Evolutionary conservation across 2,797 vertebrate species (phyloP), one percentile per base, ranked within the genome.

Genomic region (Benthosema pterotum): DNA sequence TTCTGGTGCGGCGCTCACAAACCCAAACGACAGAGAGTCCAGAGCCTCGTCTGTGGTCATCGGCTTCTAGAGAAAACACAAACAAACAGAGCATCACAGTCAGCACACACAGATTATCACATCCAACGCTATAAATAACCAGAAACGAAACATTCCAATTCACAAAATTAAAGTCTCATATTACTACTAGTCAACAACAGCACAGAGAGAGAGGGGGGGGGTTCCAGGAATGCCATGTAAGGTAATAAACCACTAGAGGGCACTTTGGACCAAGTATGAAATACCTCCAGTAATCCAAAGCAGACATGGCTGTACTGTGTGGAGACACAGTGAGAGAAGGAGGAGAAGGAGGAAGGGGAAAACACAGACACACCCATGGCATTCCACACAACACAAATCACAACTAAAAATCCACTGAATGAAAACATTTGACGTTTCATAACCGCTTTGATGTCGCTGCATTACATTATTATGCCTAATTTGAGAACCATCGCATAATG

Each of bases 361-460:
- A 88, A 65, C 58, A 86, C 82, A 71, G 90, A 80, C 91, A 91
- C 91, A 83, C 91, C 91, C 90, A 77, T 74, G 7, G 60, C 74
- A 85, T 88, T 86, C 80, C 75, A 69, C 25, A 2, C 14, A 68
- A 4, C 52, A 17, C 58, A 65, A 62, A 52, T 57, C 18, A 53
- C 46, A 52, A 67, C 66, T 48, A 45, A 55, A n/a, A 51, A 49
- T 16, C 5, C 14, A 38, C 2, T 13, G 7, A 14, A 67, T 60
- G 55, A 1, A 56, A 0, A 51, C 9, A 15, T 32, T 4, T 32
- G 5, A 32, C 3, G 52, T 2, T 56, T 8, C 54, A 58, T 54
- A 45, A 3, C 6, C 2, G 0, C 0, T 15, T 1, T 1, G 16
- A 57, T 59, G 18, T 15, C 13, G 42, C 14, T 43, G 22, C 38